Conservation (phyloP, 2,888 invertebrate genomes). For the Himalopsyche tibetana region DNA sequence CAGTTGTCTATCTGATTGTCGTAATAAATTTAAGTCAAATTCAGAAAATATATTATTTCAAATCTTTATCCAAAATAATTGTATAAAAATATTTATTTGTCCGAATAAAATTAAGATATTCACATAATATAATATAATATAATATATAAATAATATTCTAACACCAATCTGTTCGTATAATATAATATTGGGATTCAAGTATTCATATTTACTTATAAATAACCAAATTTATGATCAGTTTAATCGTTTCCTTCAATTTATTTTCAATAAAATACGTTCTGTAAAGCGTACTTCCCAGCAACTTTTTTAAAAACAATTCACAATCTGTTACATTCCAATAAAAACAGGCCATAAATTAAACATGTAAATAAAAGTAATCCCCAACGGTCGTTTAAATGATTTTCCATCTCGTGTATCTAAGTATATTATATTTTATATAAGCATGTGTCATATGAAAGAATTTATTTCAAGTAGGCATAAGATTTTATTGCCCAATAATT, state of each 20-base stretch:
- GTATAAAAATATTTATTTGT: no score
- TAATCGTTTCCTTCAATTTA: neutral
- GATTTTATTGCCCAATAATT: slow-evolving; percentile 57
- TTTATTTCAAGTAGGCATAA: slow-evolving; percentile 54
- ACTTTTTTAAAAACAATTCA: slow-evolving; percentile 34
- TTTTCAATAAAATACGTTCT: slow-evolving; percentile 18
- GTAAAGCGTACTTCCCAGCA: neutral
- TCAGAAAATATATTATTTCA: no score
- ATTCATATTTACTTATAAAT: no score
- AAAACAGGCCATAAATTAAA: slow-evolving; percentile 28
- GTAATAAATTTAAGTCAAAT: no score
- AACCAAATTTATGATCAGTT: no score
- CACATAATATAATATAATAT: no score
- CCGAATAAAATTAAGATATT: no score
- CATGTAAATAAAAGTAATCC: slow-evolving; percentile 39
- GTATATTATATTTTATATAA: slow-evolving; percentile 36
- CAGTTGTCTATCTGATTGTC: no score
- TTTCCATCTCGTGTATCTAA: slow-evolving; percentile 39
- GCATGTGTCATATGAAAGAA: slow-evolving; percentile 47
- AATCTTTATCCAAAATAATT: no score
- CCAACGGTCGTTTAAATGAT: slow-evolving; percentile 40
- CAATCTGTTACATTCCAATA: slow-evolving; percentile 43
- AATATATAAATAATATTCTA: no score
- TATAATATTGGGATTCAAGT: no score
- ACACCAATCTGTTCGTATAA: no score